phyloP scores from a whole-genome alignment of 2,113 vertebrate species.

The Psilopogon haemacephalus region DNA sequence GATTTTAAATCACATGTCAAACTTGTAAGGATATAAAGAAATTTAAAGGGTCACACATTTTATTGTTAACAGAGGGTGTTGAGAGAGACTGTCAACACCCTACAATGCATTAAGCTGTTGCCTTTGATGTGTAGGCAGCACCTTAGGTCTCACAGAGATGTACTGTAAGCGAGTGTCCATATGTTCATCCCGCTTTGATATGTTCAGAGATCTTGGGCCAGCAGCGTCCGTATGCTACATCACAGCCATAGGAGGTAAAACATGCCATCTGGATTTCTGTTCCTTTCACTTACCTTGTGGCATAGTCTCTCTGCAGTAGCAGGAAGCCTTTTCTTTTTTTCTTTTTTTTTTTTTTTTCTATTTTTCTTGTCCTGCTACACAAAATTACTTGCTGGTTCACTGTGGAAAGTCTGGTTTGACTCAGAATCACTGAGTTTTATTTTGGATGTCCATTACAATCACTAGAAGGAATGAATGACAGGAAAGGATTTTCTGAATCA shows the following conservation, averaged over 20 bases:
- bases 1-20: slow-evolving; percentile 37
- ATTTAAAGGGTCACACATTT: slow-evolving; percentile 34
- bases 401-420: background rate
- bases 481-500: background rate
- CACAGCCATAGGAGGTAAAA: slow-evolving; percentile 8
- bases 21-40: background rate
- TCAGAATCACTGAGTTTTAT: background rate
- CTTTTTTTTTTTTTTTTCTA: background rate
- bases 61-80: slow-evolving; percentile 57
- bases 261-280: slow-evolving; percentile 29
- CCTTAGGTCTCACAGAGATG: slow-evolving; percentile 37
- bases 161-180: slow-evolving; percentile 31
- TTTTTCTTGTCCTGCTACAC: background rate
- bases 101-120: slow-evolving; percentile 27
- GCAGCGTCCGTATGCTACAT: slow-evolving; percentile 35
- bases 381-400: background rate
- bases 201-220: slow-evolving; percentile 48
- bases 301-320: background rate
- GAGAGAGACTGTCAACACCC: slow-evolving; percentile 53
- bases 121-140: slow-evolving; percentile 51
- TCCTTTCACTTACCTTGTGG: background rate
- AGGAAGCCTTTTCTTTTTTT: background rate
- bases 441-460: background rate
- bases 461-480: background rate
- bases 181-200: slow-evolving; percentile 52